phyloP scores from a whole-genome alignment of 92 coral and sea anemone genomes.

The Galaxea fascicularis region DNA sequence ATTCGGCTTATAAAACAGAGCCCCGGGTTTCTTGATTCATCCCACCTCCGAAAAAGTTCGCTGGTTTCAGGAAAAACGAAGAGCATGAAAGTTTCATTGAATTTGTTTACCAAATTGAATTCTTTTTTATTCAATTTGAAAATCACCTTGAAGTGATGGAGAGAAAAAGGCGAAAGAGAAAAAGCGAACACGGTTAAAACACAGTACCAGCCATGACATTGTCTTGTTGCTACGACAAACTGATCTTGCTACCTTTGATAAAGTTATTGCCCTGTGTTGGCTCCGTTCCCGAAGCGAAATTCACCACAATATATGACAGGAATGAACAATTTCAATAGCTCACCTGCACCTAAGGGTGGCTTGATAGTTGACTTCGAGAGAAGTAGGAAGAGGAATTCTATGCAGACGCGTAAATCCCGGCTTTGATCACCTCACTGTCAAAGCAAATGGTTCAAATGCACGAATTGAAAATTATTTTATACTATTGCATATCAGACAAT shows the following conservation, averaged over 20 bases:
- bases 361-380: neutral
- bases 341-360: neutral
- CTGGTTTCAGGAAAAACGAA: neutral
- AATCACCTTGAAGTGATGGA: neutral
- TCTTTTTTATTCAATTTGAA: neutral
- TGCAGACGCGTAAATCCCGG: neutral
- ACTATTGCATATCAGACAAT: neutral
- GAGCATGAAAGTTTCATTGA: neutral
- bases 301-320: neutral
- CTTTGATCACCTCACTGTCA: slow-evolving; percentile 3
- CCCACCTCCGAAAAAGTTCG: neutral
- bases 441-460: slow-evolving; percentile 4
- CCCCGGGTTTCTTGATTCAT: no score
- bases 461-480: slow-evolving; percentile 10
- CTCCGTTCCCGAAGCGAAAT: neutral
- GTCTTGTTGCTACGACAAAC: neutral
- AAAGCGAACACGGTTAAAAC: neutral
- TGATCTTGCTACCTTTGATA: neutral
- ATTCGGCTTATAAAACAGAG: no score
- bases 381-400: neutral
- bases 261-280: neutral
- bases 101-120: neutral
- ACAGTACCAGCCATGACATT: neutral
- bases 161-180: neutral
- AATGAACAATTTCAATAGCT: neutral